Conservation (phyloP, 2,888 invertebrate species). For the Ommatoiulus sabulosus region DNA sequence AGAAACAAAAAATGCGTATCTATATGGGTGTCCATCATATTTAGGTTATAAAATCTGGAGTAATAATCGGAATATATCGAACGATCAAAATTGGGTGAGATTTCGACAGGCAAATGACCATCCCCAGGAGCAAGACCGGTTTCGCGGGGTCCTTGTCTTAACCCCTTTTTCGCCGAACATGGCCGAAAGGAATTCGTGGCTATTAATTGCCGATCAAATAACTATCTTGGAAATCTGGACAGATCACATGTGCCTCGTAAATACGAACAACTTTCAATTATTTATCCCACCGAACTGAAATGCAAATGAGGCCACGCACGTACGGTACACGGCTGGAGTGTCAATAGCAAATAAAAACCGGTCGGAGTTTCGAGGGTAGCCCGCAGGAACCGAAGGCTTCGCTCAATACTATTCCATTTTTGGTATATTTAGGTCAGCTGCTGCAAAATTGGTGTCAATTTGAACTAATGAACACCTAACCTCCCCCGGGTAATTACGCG, state of each 20-base stretch:
- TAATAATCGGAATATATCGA: neutral
- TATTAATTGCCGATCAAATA: neutral
- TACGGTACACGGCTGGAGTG: neutral
- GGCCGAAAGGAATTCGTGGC: neutral
- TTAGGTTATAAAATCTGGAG: neutral
- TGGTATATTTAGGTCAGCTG: neutral
- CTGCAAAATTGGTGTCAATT: neutral
- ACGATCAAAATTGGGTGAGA: neutral
- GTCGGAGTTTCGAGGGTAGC: neutral
- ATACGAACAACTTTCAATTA: slow-evolving; percentile 11
- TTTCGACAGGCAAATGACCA: neutral
- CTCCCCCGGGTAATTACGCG: neutral
- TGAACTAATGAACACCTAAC: slow-evolving; percentile 12
- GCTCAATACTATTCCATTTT: neutral
- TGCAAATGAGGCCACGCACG: neutral
- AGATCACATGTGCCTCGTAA: neutral
- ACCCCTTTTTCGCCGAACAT: neutral
- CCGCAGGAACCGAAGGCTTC: neutral
- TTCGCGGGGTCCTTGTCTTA: neutral
- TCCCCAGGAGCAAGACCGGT: neutral
- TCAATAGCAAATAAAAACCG: neutral
- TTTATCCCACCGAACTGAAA: neutral
- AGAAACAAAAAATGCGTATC: neutral
- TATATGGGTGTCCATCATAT: neutral
- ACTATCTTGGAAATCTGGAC: neutral